phyloP scores from a whole-genome alignment of 2,113 vertebrate species.

The Polypterus senegalus region DNA sequence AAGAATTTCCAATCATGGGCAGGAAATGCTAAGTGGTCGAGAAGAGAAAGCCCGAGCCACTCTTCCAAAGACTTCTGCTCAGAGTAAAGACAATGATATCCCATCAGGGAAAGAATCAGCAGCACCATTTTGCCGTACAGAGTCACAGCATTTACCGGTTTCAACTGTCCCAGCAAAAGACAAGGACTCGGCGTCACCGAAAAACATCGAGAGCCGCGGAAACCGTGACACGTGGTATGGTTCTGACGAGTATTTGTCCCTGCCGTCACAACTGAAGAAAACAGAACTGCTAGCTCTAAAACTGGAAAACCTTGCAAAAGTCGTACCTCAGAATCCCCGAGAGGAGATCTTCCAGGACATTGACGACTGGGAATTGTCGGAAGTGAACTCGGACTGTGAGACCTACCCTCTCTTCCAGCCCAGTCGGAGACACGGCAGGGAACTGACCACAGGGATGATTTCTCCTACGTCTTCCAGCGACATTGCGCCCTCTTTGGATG shows the following conservation, averaged over 20 bases:
- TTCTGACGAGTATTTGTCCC: constrained; percentile 89
- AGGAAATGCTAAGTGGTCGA: no score
- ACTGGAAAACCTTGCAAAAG: constrained; percentile 75
- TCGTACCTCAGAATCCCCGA: constrained; percentile 61
- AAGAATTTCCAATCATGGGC: no score
- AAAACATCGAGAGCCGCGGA: constrained; percentile 17
- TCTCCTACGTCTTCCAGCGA: constrained; percentile 84
- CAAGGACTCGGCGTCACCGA: constrained; percentile 16
- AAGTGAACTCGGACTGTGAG: constrained; percentile 79
- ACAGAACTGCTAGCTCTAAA: constrained; percentile 82
- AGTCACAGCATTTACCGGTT: background rate
- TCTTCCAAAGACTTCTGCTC: background rate
- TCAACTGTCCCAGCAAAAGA: constrained; percentile 23
- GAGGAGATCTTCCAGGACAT: constrained; percentile 71
- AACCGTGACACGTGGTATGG: constrained; percentile 69
- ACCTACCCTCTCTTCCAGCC: constrained; percentile 40
- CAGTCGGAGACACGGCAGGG: constrained; percentile 46
- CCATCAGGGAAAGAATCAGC: constrained; percentile 26
- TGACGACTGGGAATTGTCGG: constrained; percentile 91
- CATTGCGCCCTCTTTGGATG: constrained; percentile 67
- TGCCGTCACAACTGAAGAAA: constrained; percentile 82
- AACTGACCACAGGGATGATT: constrained; percentile 34
- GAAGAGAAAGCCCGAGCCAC: background rate
- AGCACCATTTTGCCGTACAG: no score
- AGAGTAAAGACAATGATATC: constrained; percentile 30